phyloP scores from a whole-genome alignment of 2,113 vertebrate species.

The Brachyistius frenatus region DNA sequence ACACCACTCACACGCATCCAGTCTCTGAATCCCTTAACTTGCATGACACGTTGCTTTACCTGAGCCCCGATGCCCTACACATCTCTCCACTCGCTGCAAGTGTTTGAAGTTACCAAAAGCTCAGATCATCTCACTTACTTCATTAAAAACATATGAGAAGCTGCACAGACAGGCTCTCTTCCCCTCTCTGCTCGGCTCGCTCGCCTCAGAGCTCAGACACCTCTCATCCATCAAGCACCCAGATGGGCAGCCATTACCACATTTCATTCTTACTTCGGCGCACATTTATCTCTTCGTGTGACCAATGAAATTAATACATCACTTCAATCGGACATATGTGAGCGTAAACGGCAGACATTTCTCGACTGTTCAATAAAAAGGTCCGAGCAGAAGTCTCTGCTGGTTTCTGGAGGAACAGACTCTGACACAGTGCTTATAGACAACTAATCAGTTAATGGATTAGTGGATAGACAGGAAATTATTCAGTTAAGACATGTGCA shows the following conservation, averaged over 20 bases:
- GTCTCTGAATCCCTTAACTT: slow-evolving; percentile 39
- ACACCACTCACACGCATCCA: slow-evolving; percentile 25
- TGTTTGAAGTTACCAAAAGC: slow-evolving; percentile 72
- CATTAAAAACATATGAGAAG: slow-evolving; percentile 80
- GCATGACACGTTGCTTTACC: slow-evolving; percentile 57
- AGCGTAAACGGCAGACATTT: background rate
- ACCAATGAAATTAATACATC: slow-evolving; percentile 45
- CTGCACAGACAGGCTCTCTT: slow-evolving; percentile 34
- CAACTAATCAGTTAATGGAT: background rate
- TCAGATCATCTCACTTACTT: slow-evolving; percentile 72
- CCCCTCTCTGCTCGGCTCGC: slow-evolving; percentile 5
- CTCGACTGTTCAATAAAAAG: slow-evolving; percentile 25
- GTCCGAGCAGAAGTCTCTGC: slow-evolving; percentile 13
- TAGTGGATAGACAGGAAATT: background rate
- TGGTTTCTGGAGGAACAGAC: background rate
- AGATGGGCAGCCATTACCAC: slow-evolving; percentile 50
- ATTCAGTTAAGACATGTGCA: background rate
- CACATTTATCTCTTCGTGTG: slow-evolving; percentile 27
- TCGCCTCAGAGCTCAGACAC: slow-evolving; percentile 46
- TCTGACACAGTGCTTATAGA: background rate
- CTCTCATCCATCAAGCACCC: slow-evolving; percentile 54
- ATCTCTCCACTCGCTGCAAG: slow-evolving; percentile 25
- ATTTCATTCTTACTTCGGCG: slow-evolving; percentile 41
- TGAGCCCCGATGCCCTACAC: slow-evolving; percentile 56
- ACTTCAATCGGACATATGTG: slow-evolving; percentile 32